Evolutionary conservation across 1,140 invertebrate genomes (phyloP), one percentile per base, ranked within the genome.

Genomic region (Lasioglossum albipes): DNA sequence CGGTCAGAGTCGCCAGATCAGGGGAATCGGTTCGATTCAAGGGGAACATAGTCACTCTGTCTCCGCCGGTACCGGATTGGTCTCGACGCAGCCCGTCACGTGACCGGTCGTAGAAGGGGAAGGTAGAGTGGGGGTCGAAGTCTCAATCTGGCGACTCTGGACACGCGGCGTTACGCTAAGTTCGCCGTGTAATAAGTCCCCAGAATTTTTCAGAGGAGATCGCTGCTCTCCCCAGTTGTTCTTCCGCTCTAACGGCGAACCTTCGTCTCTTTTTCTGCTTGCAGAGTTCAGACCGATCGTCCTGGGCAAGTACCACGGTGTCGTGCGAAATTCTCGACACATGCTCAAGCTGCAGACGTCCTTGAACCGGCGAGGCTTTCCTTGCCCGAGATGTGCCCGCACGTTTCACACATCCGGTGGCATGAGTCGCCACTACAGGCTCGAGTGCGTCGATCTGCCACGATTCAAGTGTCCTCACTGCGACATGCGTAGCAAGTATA

Each of bases 401-500:
- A 79, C 69, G 2, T 90, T 89, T 81, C 81, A 75, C 61, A 89
- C 89, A 16, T 67, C 71, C 20, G 84, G 86, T 27, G 88, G 87
- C 20, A 89, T 89, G 87, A 86, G 74, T 13, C 86, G 88, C 4
- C 88, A 90, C 57, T 88, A 87, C 61, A 83, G 88, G 9, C 65
- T 89, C 36, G 88, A 90, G 64, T 90, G 89, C 79, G 89, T 87
- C 72, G 88, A 90, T 67, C 66, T 84, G 20, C 88, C 89, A 9
- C 86, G 89, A 65, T 90, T 90, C 79, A 88, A 90, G 76, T 90
- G 88, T 72, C 86, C 87, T 4, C 76, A 89, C 54, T 90, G 89
- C 79, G 87, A 90, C 12, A 89, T 90, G 88, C 72, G 84, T 52
- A 90, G 88, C 78, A 89, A 90, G 79, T 90, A 89, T 27, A 89